A percentile compares a stretch with the other conserved stretches of the same genome.
Evolutionary conservation across 2,113 vertebrate genomes (phyloP).

Genomic region (Neolamprologus devosi): DNA sequence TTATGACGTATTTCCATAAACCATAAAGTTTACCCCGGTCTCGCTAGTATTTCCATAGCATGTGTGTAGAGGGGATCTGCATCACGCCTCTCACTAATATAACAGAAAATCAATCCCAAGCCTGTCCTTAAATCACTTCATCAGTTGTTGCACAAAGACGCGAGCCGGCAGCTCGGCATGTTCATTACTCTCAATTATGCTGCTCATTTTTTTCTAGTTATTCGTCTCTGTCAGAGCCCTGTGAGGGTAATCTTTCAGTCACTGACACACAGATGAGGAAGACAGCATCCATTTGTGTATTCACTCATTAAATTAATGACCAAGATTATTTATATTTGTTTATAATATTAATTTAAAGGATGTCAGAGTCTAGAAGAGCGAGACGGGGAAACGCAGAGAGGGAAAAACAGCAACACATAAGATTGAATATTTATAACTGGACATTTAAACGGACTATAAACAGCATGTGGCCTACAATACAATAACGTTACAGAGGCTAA

Average conservation of each 20-base stretch:
- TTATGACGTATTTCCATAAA: background rate
- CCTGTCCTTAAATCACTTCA: background rate
- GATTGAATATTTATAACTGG: background rate
- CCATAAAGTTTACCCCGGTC: rapidly evolving
- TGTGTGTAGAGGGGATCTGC: background rate
- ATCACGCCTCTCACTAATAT: background rate
- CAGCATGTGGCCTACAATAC: background rate
- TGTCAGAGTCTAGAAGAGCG: background rate
- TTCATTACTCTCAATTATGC: slow-evolving; percentile 24
- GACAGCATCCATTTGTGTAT: background rate
- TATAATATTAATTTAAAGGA: background rate
- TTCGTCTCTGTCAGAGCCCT: background rate
- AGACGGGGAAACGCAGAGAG: background rate
- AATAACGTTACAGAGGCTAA: background rate
- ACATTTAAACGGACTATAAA: background rate
- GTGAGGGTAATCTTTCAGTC: background rate
- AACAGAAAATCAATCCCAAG: background rate
- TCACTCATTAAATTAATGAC: background rate
- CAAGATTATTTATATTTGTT: background rate
- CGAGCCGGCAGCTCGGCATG: background rate
- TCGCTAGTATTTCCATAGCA: background rate
- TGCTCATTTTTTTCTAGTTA: background rate
- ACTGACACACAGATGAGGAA: background rate
- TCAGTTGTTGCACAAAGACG: background rate
- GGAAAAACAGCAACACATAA: background rate